Percentiles rank a stretch among this genome's conserved stretches.
Conservation (phyloP, 2,113 vertebrate species). For the Reinhardtius hippoglossoides region DNA sequence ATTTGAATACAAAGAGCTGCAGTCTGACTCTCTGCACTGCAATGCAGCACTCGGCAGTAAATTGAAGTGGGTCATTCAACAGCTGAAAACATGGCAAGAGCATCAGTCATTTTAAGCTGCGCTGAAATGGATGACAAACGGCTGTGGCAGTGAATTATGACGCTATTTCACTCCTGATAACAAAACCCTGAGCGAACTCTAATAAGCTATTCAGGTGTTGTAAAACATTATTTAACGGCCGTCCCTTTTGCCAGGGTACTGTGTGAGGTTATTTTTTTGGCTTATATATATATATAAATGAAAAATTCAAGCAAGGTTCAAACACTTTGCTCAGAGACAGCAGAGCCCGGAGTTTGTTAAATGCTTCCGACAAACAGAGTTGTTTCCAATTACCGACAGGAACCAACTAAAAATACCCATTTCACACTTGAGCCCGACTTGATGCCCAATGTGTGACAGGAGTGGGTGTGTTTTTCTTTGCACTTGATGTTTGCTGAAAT, state of each 20-base stretch:
- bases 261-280: background rate
- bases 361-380: background rate
- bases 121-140: conserved; percentile 11
- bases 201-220: background rate
- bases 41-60: conserved; percentile 48
- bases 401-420: background rate
- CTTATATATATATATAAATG: background rate
- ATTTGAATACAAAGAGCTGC: conserved; percentile 50
- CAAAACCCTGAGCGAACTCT: conserved; percentile 3
- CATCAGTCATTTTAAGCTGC: conserved; percentile 18
- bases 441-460: background rate
- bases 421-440: conserved; percentile 2
- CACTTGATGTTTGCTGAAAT: background rate
- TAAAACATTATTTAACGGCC: background rate
- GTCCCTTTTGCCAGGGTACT: background rate
- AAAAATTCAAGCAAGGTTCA: background rate
- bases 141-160: conserved; percentile 23
- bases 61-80: conserved; percentile 52
- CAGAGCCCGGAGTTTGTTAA: background rate
- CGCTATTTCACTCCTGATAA: conserved; percentile 17
- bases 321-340: background rate
- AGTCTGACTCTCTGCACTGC: conserved; percentile 40
- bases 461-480: background rate
- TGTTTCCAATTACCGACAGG: conserved; percentile 4
- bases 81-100: conserved; percentile 36